Evolutionary conservation across 2,113 vertebrate genomes (phyloP).

Genomic region (Laticauda colubrina): DNA sequence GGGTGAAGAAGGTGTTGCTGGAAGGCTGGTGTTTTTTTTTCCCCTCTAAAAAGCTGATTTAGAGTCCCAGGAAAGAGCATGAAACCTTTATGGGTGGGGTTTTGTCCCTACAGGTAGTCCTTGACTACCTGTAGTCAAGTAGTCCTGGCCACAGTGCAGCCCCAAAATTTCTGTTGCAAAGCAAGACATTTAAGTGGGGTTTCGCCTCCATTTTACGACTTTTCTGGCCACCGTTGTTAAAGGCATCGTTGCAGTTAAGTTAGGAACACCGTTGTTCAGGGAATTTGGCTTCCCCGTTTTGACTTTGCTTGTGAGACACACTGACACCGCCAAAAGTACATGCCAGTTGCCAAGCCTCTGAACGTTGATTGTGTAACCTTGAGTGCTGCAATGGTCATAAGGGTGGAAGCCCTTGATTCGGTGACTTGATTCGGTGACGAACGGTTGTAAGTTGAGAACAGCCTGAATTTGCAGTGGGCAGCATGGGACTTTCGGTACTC

Average conservation of each 20-base stretch:
- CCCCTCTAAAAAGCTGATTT: background rate
- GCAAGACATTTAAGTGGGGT: too few species aligned
- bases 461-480: background rate
- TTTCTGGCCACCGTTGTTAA: too few species aligned
- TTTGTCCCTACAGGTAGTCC: background rate
- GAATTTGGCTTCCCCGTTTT: too few species aligned
- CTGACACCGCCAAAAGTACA: background rate
- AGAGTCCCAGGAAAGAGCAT: background rate
- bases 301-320: too few species aligned
- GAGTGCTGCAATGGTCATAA: background rate
- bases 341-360: background rate
- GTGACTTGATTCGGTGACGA: background rate
- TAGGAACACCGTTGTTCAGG: too few species aligned
- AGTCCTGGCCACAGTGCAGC: too few species aligned
- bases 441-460: too few species aligned
- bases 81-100: background rate
- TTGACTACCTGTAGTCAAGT: too few species aligned
- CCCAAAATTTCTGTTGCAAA: too few species aligned
- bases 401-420: background rate
- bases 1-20: background rate
- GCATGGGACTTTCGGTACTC: background rate
- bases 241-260: too few species aligned
- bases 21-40: background rate
- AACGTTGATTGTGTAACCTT: too few species aligned
- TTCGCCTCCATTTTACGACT: too few species aligned